These are phyloP conservation scores for Magallana ariakensis DNA, from an alignment of 1,140 invertebrate genomes.

Conservation along the genomic window DNA sequence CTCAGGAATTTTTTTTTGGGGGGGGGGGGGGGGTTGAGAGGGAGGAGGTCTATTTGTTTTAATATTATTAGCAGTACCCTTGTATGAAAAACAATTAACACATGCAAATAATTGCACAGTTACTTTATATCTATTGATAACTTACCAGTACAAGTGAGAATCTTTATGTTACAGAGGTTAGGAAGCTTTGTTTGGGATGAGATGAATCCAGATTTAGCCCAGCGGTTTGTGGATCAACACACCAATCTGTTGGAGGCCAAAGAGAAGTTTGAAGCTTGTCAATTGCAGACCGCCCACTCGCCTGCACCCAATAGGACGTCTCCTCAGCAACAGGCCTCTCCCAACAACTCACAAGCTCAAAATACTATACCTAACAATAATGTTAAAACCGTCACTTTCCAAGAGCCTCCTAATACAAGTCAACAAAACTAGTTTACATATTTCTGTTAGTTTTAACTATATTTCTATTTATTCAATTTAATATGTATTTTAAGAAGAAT, in stretches of 20 bases:
- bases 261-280: slow-evolving; percentile 31
- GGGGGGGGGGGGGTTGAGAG: no score
- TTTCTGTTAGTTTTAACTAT: not conserved
- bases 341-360: not conserved
- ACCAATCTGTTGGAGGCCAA: slow-evolving; percentile 12
- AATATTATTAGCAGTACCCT: no score
- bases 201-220: slow-evolving; percentile 59
- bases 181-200: slow-evolving; percentile 75
- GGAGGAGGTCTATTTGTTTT: no score
- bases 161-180: slow-evolving; percentile 68
- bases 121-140: no score
- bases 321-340: not conserved
- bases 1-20: no score
- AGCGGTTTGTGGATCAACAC: slow-evolving; percentile 59
- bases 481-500: not conserved
- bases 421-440: not conserved
- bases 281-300: not conserved
- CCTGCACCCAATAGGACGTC: not conserved
- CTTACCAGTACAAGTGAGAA: not conserved
- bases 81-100: no score
- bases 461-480: no score
- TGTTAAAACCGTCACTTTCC: slow-evolving; percentile 16
- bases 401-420: not conserved
- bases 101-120: no score
- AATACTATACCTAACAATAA: not conserved